These are phyloP conservation scores for Narcine bancroftii DNA, from an alignment of 2,113 vertebrate species.

Conservation along the genomic window DNA sequence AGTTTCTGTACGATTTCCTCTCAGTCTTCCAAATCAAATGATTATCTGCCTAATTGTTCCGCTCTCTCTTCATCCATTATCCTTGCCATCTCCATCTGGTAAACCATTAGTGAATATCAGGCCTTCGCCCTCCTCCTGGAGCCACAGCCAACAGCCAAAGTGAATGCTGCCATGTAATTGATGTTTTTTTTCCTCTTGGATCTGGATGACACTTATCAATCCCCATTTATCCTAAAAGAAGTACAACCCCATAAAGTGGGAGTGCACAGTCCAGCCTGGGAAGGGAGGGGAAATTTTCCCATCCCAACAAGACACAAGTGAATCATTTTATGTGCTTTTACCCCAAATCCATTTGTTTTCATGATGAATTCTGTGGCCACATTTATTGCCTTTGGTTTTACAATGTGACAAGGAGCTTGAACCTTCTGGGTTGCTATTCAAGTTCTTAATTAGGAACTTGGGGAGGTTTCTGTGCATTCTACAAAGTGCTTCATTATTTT, in stretches of 20 bases:
- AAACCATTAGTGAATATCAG: neutral
- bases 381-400: neutral
- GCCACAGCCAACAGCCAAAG: neutral
- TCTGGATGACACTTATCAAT: neutral
- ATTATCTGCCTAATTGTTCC: too few species aligned
- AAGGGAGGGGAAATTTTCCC: neutral
- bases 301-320: neutral
- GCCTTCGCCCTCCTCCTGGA: neutral
- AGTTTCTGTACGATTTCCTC: too few species aligned
- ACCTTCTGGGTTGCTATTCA: neutral
- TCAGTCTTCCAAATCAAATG: too few species aligned
- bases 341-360: neutral
- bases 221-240: neutral
- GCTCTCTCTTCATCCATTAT: too few species aligned
- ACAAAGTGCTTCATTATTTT: neutral
- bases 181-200: neutral
- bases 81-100: too few species aligned
- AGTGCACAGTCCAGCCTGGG: neutral
- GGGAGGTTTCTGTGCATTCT: neutral
- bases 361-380: neutral
- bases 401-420: neutral
- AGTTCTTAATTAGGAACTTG: neutral
- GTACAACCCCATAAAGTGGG: neutral
- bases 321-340: neutral
- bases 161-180: neutral